Percentiles rank a stretch among this genome's conserved stretches.
Conservation (phyloP, 2,797 vertebrate species). For the Anableps anableps region DNA sequence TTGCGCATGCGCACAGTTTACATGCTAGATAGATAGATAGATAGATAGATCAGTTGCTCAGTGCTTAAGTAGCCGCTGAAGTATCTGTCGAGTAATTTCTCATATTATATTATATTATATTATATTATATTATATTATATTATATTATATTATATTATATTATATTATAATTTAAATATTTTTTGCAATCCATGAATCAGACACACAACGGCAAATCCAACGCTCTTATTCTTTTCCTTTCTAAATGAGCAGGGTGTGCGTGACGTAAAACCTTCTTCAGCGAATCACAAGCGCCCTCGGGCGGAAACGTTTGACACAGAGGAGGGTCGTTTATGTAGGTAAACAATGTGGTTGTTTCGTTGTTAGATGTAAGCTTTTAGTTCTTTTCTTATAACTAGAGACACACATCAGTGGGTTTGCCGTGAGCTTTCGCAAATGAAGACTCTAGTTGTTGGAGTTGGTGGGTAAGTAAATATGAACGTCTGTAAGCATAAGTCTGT, state of each 20-base stretch:
- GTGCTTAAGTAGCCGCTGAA: too few species aligned
- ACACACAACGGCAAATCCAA: not conserved
- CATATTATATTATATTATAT: too few species aligned
- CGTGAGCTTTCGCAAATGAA: constrained; percentile 77
- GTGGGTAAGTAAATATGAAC: constrained; percentile 85
- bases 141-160: constrained; percentile 8
- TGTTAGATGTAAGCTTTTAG: not conserved
- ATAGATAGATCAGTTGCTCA: not conserved
- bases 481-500: constrained; percentile 8
- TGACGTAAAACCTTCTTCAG: constrained; percentile 41
- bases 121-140: too few species aligned
- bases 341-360: not conserved
- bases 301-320: constrained; percentile 25
- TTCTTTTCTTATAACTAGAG: not conserved
- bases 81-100: too few species aligned
- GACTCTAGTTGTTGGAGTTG: constrained; percentile 87
- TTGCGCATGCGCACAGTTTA: constrained; percentile 71
- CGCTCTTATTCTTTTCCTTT: not conserved
- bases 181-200: not conserved
- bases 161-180: not conserved
- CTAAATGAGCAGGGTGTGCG: constrained; percentile 6
- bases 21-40: not conserved
- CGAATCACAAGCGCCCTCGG: constrained; percentile 43
- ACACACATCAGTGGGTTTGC: not conserved
- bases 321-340: not conserved